Evolutionary conservation across 2,797 vertebrate genomes (phyloP).

Genomic region (Rachycentron canadum): DNA sequence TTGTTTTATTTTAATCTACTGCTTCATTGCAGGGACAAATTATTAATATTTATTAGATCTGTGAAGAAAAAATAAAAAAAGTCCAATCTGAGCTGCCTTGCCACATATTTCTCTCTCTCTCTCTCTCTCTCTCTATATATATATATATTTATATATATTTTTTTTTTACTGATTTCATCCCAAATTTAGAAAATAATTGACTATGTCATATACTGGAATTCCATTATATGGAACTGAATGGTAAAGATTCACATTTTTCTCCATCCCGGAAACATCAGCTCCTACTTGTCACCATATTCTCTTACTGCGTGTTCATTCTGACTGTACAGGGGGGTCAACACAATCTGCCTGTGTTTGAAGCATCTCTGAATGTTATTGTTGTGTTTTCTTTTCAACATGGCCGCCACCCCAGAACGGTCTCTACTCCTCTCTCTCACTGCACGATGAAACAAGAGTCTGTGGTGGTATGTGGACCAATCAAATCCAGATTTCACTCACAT

Average conservation of each 20-base stretch:
- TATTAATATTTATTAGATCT: slow-evolving; percentile 6
- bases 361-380: slow-evolving; percentile 26
- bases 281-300: slow-evolving; percentile 6
- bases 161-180: slow-evolving; percentile 19
- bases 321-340: neutral
- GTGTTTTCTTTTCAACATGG: slow-evolving; percentile 66
- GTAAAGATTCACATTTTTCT: slow-evolving; percentile 28
- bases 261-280: slow-evolving; percentile 31
- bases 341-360: slow-evolving; percentile 19
- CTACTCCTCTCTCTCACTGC: slow-evolving; percentile 20
- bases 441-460: slow-evolving; percentile 52
- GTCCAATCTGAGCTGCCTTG: slow-evolving; percentile 51
- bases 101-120: neutral
- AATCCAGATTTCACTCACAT: slow-evolving; percentile 64
- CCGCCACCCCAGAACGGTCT: slow-evolving; percentile 35
- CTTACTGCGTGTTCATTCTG: slow-evolving; percentile 18
- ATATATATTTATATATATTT: no score
- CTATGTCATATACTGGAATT: slow-evolving; percentile 41
- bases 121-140: no score
- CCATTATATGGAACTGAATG: slow-evolving; percentile 46
- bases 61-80: slow-evolving; percentile 26
- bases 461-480: slow-evolving; percentile 56
- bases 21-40: neutral
- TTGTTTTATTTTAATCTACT: neutral
- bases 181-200: slow-evolving; percentile 35